Percentiles rank a stretch among this genome's conserved stretches.
Conservation (phyloP, 2,113 vertebrate species). For the Cinclus cinclus region DNA sequence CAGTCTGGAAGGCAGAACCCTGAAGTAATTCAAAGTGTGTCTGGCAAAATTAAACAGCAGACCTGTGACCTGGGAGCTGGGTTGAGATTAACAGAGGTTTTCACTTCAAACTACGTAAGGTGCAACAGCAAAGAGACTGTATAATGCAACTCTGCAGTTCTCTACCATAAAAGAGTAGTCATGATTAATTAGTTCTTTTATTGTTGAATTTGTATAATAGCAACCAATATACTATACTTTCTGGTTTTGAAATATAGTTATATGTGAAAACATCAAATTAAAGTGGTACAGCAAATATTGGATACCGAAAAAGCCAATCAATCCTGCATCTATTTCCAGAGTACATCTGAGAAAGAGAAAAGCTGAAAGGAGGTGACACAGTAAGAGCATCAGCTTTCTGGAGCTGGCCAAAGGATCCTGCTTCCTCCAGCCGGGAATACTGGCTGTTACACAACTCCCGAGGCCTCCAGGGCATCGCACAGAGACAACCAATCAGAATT, state of each 20-base stretch:
- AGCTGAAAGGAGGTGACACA: background rate
- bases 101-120: fast-evolving
- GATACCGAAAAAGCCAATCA: background rate
- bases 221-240: background rate
- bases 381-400: background rate
- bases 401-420: background rate
- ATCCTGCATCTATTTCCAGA: background rate
- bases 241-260: background rate
- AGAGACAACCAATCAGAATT: background rate
- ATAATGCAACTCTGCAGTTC: background rate
- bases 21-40: background rate
- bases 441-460: background rate
- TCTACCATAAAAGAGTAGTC: background rate
- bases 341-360: background rate
- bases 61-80: background rate
- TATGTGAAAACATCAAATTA: background rate
- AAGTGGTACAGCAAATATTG: background rate
- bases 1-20: background rate
- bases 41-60: background rate
- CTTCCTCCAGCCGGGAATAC: background rate
- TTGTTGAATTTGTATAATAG: background rate
- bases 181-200: background rate
- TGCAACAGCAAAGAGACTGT: background rate
- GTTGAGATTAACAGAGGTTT: background rate
- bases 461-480: background rate